A percentile compares a stretch with the other conserved stretches of the same genome.
These are phyloP conservation scores for Scaptomyza hsui DNA, from an alignment of 1,140 invertebrate species.

Conservation along the genomic window DNA sequence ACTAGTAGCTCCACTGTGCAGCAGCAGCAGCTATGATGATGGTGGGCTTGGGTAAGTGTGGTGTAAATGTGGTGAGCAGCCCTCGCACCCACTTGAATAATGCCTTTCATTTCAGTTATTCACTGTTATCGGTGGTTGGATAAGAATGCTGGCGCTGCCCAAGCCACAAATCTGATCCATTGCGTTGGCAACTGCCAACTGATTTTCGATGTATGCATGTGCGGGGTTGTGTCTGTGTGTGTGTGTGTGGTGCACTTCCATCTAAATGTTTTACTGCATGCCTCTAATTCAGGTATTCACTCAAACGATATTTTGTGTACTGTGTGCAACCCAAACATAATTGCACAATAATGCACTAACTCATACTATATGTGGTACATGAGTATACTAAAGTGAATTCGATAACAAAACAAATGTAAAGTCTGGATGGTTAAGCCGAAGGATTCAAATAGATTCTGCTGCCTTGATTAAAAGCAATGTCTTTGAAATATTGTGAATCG, in stretches of 20 bases:
- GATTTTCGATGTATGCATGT: background rate
- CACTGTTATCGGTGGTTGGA: conserved; percentile 24
- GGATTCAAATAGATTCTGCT: no score
- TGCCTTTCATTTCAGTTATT: conserved; percentile 38
- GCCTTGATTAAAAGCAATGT: background rate
- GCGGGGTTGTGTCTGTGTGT: no score
- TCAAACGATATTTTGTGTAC: background rate
- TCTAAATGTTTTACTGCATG: conserved; percentile 5
- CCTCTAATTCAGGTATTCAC: conserved; percentile 25
- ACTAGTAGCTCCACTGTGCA: no score
- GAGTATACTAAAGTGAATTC: no score
- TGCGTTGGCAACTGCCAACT: conserved; percentile 4
- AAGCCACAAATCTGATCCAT: background rate
- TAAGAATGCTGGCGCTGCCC: conserved; percentile 16
- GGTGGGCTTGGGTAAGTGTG: conserved; percentile 14
- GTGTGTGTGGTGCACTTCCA: conserved; percentile 1
- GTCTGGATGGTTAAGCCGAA: no score
- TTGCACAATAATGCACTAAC: background rate
- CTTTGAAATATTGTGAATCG: background rate
- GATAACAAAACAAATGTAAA: no score
- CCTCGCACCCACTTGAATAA: conserved; percentile 32
- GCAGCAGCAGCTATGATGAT: conserved; percentile 36
- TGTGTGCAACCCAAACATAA: background rate
- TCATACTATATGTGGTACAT: no score
- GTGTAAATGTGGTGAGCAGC: conserved; percentile 9